Evolutionary conservation across 2,888 invertebrate genomes (phyloP).

Genomic region (Apodemia hepburni): DNA sequence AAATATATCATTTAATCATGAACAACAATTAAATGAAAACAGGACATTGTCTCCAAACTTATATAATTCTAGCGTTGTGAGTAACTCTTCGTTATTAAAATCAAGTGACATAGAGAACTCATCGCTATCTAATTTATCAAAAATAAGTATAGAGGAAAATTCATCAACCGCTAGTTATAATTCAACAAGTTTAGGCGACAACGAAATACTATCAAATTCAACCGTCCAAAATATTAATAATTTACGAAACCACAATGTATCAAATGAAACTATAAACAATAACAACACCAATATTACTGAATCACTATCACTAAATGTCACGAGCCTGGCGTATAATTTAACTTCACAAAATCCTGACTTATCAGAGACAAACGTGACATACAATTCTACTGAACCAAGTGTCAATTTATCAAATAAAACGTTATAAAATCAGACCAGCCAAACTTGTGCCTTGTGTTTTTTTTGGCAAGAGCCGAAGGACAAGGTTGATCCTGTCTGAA

Average conservation of each 20-base stretch:
- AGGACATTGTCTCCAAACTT: not conserved
- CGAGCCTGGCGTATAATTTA: not conserved
- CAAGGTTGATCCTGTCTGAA: too few relatives aligned
- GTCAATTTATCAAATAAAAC: not conserved
- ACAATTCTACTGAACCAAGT: not conserved
- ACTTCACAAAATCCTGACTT: not conserved
- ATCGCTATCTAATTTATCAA: not conserved
- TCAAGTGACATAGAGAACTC: not conserved
- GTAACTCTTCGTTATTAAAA: not conserved
- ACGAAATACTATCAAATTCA: not conserved
- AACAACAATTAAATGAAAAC: not conserved
- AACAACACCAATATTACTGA: not conserved
- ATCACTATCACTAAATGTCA: not conserved
- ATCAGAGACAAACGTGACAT: not conserved
- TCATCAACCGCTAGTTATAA: not conserved
- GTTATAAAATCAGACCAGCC: not conserved
- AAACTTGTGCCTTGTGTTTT: not conserved
- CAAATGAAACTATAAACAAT: not conserved
- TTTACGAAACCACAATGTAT: not conserved
- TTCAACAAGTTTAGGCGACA: not conserved
- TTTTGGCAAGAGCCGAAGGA: too few relatives aligned
- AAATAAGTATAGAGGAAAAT: not conserved
- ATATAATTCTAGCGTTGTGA: not conserved
- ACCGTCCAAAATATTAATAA: not conserved
- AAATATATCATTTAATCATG: not conserved